Base-by-base conservation (phyloP, 2,113 vertebrate species). In the Lepidothrix coronata region DNA sequence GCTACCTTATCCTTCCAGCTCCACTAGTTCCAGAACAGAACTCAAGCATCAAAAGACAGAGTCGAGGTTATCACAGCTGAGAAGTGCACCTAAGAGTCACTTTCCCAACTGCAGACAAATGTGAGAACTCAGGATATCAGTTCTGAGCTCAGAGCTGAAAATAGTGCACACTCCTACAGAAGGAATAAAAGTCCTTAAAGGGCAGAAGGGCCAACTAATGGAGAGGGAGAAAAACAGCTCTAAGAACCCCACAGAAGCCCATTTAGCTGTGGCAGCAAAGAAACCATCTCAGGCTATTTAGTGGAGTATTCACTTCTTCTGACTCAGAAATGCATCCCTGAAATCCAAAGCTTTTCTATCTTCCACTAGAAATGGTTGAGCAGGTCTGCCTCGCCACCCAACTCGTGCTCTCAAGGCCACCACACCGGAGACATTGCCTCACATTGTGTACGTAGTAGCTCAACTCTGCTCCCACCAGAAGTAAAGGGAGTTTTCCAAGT, bases 111-210 rank as follows among this genome's bases (percentile, higher is more conserved):
- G 58, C 49, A 89, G 81, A 85, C 76, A 91, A 88, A 83, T 52
- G 67, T 63, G 81, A 89, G 89, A 90, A 89, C 66, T 89, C 4
- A 13, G 93, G 74, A 41, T 75, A 84, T 74, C 90, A 88, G 48
- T 54, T 93, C 68, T 76, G 81, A 95, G 70, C 91, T 78, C 61
- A 81, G 83, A 54, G 70, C 91, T 95, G 73, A 89, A 96, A 96
- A 94, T 37, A 95, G 74, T 23, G 46, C 91, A 61, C 11, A 6
- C 35, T 85, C 81, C 87, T 82, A 68, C 6, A 58, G 78, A 78
- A 85, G 62, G 70, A 88, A 88, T 23, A 90, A 12, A 91, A 94
- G 62, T 89, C 73, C 82, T 91, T 76, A 68, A 70, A 84, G 62
- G 92, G 73, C 59, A 91, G 74, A 84, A 80, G 61, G 72, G 61